phyloP scores from a whole-genome alignment of 2,113 vertebrate species.

The Alaudala cheleensis region DNA sequence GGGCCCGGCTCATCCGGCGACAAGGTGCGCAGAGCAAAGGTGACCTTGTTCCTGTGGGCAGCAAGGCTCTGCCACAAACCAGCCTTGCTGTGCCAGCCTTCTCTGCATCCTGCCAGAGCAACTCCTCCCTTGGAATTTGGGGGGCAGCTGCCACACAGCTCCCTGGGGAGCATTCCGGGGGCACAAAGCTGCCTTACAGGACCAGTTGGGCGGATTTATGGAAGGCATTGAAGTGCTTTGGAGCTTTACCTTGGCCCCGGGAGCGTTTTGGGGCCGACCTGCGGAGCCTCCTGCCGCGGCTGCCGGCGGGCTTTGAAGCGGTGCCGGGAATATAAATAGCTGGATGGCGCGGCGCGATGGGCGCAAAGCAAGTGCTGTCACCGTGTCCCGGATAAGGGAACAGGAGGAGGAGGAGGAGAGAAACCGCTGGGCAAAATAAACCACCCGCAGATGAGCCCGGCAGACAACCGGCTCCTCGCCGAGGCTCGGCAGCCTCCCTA shows the following conservation, averaged over 20 bases:
- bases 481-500: not conserved
- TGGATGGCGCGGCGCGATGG: constrained; percentile 20
- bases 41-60: not conserved
- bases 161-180: not conserved
- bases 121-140: not conserved
- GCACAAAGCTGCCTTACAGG: not conserved
- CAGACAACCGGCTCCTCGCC: not conserved
- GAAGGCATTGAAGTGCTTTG: accelerated
- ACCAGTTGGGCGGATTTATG: not conserved
- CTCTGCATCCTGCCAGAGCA: not conserved
- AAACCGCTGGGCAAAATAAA: constrained; percentile 13
- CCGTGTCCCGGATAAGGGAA: constrained; percentile 14
- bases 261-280: not conserved
- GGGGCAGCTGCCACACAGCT: not conserved
- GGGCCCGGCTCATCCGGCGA: not conserved
- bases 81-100: not conserved
- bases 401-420: constrained; percentile 21
- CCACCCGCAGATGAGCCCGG: not conserved
- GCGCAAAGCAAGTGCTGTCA: constrained; percentile 42
- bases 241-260: not conserved
- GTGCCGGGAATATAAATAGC: constrained; percentile 29
- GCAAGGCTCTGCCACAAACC: not conserved
- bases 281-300: not conserved
- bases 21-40: not conserved
- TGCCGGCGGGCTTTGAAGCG: constrained; percentile 1